phyloP scores from a whole-genome alignment of 2,888 invertebrate genomes.

The Silvanus unidentatus region DNA sequence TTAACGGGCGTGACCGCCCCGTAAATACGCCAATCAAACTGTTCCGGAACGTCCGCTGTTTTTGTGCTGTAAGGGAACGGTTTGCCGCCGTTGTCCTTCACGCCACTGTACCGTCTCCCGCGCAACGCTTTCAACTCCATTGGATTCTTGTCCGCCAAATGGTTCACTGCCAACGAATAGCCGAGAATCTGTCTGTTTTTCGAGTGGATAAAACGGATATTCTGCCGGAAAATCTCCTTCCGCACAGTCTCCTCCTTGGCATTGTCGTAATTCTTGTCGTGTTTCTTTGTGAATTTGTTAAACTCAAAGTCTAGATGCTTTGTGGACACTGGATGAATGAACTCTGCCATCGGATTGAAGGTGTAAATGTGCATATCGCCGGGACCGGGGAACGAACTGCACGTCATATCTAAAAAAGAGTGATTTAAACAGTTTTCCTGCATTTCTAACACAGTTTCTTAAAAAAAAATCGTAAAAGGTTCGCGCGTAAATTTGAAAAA shows the following conservation, averaged over 20 bases:
- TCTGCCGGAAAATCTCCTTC: conserved; percentile 78
- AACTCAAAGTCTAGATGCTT: conserved; percentile 72
- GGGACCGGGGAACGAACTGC: conserved; percentile 82
- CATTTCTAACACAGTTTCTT: not conserved
- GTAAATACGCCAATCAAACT: conserved; percentile 83
- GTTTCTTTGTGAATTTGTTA: conserved; percentile 64
- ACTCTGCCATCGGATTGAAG: conserved; percentile 93
- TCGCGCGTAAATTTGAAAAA: too few relatives aligned
- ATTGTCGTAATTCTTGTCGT: conserved; percentile 61
- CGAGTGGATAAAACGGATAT: conserved; percentile 58
- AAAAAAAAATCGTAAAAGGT: not conserved
- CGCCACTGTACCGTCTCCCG: conserved; percentile 58
- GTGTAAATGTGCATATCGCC: conserved; percentile 69
- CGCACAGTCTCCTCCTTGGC: conserved; percentile 63
- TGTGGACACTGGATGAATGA: conserved; percentile 64
- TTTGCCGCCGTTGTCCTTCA: conserved; percentile 63
- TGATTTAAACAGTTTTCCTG: not conserved
- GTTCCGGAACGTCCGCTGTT: conserved; percentile 60
- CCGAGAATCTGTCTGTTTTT: conserved; percentile 48
- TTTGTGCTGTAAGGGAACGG: conserved; percentile 64
- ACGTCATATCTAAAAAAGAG: conserved; percentile 55
- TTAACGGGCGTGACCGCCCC: conserved; percentile 93
- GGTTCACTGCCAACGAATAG: conserved; percentile 76
- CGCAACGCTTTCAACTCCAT: conserved; percentile 70
- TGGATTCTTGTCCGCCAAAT: conserved; percentile 77